A percentile compares a stretch with the other conserved stretches of the same genome.
phyloP scores from a whole-genome alignment of 2,113 vertebrate species.

The Hassar affinis region DNA sequence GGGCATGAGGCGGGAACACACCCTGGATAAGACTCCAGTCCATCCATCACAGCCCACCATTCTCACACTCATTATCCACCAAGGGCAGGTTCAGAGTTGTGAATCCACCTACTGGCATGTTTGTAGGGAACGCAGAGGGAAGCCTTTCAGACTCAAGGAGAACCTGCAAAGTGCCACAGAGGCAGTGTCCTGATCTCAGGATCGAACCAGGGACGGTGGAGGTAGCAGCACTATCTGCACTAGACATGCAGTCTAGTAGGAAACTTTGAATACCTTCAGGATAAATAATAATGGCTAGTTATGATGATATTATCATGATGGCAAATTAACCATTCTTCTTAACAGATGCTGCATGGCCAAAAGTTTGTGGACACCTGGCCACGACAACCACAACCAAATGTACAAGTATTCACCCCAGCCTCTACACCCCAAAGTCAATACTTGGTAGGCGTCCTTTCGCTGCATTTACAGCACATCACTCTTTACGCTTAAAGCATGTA shows the following conservation, averaged over 20 bases:
- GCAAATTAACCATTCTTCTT: background rate
- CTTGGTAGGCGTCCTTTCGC: too few species aligned
- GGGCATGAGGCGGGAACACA: background rate
- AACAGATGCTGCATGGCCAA: background rate
- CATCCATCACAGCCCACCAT: background rate
- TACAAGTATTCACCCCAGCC: too few species aligned
- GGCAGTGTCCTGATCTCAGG: background rate
- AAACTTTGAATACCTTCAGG: background rate
- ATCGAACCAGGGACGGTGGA: background rate
- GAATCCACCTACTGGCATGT: background rate
- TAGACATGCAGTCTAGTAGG: background rate
- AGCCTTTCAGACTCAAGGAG: background rate
- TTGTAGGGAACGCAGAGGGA: background rate
- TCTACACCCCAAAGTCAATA: too few species aligned
- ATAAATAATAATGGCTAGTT: background rate
- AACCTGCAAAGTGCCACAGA: background rate
- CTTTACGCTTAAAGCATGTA: too few species aligned
- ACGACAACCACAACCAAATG: too few species aligned
- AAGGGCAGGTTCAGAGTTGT: background rate
- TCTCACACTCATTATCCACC: background rate
- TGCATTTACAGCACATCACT: too few species aligned
- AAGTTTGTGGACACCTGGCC: background rate
- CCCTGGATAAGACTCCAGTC: background rate
- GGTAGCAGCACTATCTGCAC: background rate
- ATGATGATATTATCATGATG: background rate